Base-by-base conservation (phyloP, 2,113 vertebrate species). In the Bothrops jararaca region DNA sequence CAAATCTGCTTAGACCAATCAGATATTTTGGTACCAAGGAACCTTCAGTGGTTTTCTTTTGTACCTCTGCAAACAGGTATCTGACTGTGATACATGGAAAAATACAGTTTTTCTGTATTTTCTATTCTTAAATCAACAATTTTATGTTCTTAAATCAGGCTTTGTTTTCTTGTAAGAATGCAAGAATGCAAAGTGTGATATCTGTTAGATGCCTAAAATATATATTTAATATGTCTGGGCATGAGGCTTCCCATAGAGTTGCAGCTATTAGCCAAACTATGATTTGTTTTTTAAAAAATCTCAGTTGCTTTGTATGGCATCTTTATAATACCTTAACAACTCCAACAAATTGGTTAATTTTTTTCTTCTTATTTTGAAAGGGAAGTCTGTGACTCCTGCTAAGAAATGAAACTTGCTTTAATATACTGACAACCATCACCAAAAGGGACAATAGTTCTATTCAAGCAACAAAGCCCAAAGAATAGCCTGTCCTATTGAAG, bases 361-460 rank as follows among this genome's bases (percentile, higher is more conserved):
- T 54, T 90, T 24, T 11, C 93, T 95, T 94, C 56, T 56, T 93
- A 52, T 92, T 93, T 20, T 12, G 90, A 92, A 91, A 93, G 64
- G 29, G 92, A 95, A 91, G 91, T 92, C 93, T 86, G 86, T 88
- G 88, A 89, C 90, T 96, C 96, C 95, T 94, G 0, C 92, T 94
- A 92, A 90, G 95, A 95, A 94, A 86, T 80, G 90, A 96, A 96
- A 96, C 91, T 93, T 94, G 92, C 92, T 5, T 96, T 96, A 96
- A 95, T 95, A 95, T 96, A 95, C 93, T 96, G 95, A 96, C 96
- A 96, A 95, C 92, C 93, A 42, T 95, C 95, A 95, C 95, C 93
- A 95, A 96, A 93, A 87, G 92, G 96, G 95, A 94, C 94, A 95
- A 86, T 95, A 96, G 94, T 88, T 91, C 92, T 58, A 93, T 95